Conservation (phyloP, 2,797 vertebrate genomes). For the Hydrophis major region DNA sequence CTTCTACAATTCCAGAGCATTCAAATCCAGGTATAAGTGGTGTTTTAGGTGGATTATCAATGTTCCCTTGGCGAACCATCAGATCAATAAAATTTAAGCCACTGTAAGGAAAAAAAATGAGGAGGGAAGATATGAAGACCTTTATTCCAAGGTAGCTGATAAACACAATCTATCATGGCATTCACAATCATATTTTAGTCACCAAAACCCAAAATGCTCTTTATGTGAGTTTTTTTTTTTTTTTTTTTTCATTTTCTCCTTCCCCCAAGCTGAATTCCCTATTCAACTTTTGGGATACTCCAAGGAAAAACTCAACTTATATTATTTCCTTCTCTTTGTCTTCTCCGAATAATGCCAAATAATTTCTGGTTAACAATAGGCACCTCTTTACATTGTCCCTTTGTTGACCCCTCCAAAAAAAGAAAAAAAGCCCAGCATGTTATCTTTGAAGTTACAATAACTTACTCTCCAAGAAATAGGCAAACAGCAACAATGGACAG, state of each 20-base stretch:
- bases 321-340: constrained; percentile 1
- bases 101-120: constrained; percentile 69
- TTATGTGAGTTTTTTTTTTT: neutral
- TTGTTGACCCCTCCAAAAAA: neutral
- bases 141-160: neutral
- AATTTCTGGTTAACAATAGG: neutral
- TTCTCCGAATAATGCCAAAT: neutral
- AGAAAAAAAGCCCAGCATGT: too few relatives aligned
- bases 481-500: neutral
- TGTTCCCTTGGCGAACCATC: constrained; percentile 97
- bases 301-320: constrained; percentile 11
- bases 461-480: neutral
- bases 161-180: neutral
- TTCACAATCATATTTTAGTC: neutral
- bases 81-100: constrained; percentile 97
- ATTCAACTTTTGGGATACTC: neutral
- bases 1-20: constrained; percentile 95
- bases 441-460: constrained; percentile 5
- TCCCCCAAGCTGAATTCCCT: neutral
- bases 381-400: neutral
- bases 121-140: constrained; percentile 27
- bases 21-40: constrained; percentile 96
- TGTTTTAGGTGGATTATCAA: constrained; percentile 95
- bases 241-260: too few relatives aligned
- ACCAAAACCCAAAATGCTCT: neutral